Evolutionary conservation across 2,888 invertebrate species (phyloP).

Genomic region (Nemapogon koenigi): DNA sequence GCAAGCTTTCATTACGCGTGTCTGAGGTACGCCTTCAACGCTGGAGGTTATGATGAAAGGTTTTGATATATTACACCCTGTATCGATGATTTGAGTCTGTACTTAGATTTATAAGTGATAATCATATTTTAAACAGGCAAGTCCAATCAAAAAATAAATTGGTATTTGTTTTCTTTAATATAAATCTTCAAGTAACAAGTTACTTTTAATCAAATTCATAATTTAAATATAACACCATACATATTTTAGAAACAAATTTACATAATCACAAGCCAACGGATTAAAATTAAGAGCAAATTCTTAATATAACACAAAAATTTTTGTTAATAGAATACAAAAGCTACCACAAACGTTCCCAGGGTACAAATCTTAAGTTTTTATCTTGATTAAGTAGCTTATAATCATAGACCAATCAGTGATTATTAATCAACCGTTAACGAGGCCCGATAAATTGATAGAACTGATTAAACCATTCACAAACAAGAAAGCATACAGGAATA

Average conservation of each 20-base stretch:
- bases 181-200: too few relatives aligned
- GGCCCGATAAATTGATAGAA: slow-evolving; percentile 49
- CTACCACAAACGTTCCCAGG: slow-evolving; percentile 28
- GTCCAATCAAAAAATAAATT: too few relatives aligned
- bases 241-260: too few relatives aligned
- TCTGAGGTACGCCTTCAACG: slow-evolving; percentile 5
- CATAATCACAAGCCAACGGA: too few relatives aligned
- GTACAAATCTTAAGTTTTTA: slow-evolving; percentile 39
- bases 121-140: too few relatives aligned
- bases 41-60: slow-evolving; percentile 9
- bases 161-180: too few relatives aligned
- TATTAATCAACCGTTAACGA: slow-evolving; percentile 53
- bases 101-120: too few relatives aligned
- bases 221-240: too few relatives aligned
- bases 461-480: slow-evolving; percentile 48
- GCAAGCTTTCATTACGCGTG: slow-evolving; percentile 36
- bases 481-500: slow-evolving; percentile 48
- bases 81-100: slow-evolving; percentile 2
- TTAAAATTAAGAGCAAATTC: slow-evolving; percentile 5
- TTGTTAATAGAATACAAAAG: slow-evolving; percentile 17
- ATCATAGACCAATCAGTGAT: slow-evolving; percentile 41
- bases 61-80: slow-evolving; percentile 7
- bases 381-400: slow-evolving; percentile 48
- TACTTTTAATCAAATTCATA: too few relatives aligned
- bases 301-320: slow-evolving; percentile 1